phyloP scores from a whole-genome alignment of 2,797 vertebrate species.

The Acanthiza pusilla region DNA sequence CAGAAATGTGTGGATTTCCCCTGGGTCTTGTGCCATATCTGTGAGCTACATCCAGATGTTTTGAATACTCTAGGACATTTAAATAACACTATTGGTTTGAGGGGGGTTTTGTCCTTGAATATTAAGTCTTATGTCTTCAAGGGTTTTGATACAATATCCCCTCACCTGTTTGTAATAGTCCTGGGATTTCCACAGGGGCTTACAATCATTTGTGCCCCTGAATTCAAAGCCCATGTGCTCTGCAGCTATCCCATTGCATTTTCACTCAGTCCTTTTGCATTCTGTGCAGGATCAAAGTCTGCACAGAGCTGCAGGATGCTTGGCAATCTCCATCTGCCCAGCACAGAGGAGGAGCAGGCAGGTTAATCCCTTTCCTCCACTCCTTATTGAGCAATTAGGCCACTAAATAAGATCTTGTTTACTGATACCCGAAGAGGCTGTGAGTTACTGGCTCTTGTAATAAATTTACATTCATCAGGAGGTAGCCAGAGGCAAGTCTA shows the following conservation, averaged over 20 bases:
- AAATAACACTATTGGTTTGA: neutral
- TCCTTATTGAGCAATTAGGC: constrained; percentile 9
- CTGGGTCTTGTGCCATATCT: neutral
- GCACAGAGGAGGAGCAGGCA: neutral
- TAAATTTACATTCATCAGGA: constrained; percentile 15
- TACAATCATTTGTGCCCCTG: neutral
- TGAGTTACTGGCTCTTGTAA: neutral
- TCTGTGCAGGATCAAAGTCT: neutral
- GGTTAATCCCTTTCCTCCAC: neutral
- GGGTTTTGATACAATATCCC: neutral
- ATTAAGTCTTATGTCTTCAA: neutral
- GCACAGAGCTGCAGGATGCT: neutral
- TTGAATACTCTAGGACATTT: neutral
- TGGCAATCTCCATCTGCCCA: neutral
- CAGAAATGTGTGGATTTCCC: neutral
- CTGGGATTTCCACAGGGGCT: neutral
- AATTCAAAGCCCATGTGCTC: neutral
- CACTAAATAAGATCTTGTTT: constrained; percentile 2
- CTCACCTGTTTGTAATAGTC: neutral
- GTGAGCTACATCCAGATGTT: neutral
- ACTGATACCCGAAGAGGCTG: neutral
- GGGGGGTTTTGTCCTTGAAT: neutral
- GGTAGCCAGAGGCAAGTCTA: neutral
- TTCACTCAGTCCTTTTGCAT: neutral
- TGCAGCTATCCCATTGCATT: neutral